These are phyloP conservation scores for Sarcophaga peregrina DNA, from an alignment of 1,140 invertebrate genomes.

Conservation along the genomic window DNA sequence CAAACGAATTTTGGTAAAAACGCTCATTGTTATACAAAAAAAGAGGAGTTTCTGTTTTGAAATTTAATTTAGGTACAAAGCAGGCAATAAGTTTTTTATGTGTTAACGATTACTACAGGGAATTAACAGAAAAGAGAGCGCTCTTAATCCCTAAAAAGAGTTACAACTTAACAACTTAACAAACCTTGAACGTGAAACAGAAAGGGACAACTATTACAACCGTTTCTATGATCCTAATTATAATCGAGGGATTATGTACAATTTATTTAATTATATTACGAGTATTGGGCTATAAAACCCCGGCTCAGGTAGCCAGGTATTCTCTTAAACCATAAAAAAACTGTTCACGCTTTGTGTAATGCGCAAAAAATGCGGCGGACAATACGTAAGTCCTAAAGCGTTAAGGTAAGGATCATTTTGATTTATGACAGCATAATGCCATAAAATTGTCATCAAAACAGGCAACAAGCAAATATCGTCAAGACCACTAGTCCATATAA, in stretches of 20 bases:
- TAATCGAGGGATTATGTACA: conserved; percentile 42
- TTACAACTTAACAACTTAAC: background rate
- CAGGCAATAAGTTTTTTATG: conserved; percentile 38
- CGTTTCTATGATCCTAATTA: conserved; percentile 15
- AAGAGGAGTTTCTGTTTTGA: conserved; percentile 18
- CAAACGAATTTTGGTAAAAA: background rate
- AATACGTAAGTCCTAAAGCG: conserved; percentile 26
- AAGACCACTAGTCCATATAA: background rate
- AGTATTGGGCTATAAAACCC: conserved; percentile 31
- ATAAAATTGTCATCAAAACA: background rate
- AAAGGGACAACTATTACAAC: no score
- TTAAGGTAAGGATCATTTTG: background rate
- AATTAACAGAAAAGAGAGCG: conserved; percentile 24
- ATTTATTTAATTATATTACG: conserved; percentile 37
- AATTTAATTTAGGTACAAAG: conserved; percentile 30
- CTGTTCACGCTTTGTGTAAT: background rate
- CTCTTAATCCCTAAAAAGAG: conserved; percentile 18
- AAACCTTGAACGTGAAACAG: no score
- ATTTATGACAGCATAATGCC: background rate
- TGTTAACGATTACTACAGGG: conserved; percentile 1
- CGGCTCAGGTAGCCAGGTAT: conserved; percentile 39
- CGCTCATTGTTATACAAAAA: background rate
- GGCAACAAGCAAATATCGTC: background rate
- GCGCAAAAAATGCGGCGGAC: background rate
- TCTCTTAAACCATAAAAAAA: conserved; percentile 36